Percentiles rank a stretch among this genome's conserved stretches.
These are phyloP conservation scores for Cactoblastis cactorum DNA, from an alignment of 2,888 invertebrate genomes.

Conservation along the genomic window DNA sequence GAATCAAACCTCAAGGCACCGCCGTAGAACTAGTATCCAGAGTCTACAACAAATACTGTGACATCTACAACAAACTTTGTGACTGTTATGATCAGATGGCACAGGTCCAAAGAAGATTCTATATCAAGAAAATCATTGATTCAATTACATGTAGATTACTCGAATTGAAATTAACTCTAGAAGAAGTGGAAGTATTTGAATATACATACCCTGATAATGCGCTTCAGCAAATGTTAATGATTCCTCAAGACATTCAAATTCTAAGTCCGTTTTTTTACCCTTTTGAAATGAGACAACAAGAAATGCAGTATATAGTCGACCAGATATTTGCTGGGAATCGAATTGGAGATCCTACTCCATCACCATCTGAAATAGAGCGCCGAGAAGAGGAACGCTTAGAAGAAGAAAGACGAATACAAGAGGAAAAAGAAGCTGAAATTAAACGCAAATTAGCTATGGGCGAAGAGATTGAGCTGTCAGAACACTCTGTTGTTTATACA, in stretches of 20 bases:
- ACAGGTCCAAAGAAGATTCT: constrained; percentile 79
- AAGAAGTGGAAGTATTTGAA: constrained; percentile 78
- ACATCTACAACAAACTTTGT: constrained; percentile 77
- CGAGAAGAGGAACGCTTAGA: constrained; percentile 46
- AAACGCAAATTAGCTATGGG: constrained; percentile 48
- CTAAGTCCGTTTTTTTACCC: constrained; percentile 82
- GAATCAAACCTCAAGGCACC: constrained; percentile 64
- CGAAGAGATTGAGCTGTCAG: constrained; percentile 40
- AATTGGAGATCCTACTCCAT: constrained; percentile 55
- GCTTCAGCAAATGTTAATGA: constrained; percentile 83
- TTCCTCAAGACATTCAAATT: constrained; percentile 83
- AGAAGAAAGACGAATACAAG: constrained; percentile 41
- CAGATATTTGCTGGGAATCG: constrained; percentile 64
- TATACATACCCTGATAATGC: constrained; percentile 87
- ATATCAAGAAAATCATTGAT: constrained; percentile 79
- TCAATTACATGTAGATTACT: constrained; percentile 78
- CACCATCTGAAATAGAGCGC: constrained; percentile 51
- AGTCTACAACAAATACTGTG: constrained; percentile 73
- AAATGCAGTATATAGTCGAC: constrained; percentile 69
- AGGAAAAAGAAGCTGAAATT: constrained; percentile 49
- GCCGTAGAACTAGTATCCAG: constrained; percentile 73
- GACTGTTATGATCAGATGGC: constrained; percentile 81
- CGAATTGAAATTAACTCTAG: constrained; percentile 78
- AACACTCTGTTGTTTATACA: constrained; percentile 34
- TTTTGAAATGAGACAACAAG: constrained; percentile 70